Conservation (phyloP, 2,797 vertebrate species). For the Neomorphus geoffroyi region DNA sequence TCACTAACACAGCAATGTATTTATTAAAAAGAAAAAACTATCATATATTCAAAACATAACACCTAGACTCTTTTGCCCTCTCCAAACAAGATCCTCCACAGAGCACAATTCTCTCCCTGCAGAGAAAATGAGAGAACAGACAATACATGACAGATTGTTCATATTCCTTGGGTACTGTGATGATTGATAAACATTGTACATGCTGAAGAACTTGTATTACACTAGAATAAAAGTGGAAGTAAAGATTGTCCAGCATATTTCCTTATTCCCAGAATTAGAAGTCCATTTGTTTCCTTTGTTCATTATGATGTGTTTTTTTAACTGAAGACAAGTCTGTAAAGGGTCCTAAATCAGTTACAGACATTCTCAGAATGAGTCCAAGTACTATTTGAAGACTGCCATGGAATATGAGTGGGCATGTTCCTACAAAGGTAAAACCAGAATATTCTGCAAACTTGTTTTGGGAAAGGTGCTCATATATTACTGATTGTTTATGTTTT, state of each 20-base stretch:
- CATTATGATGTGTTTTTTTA: slow-evolving; percentile 35
- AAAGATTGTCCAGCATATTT: slow-evolving; percentile 32
- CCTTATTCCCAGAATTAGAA: slow-evolving; percentile 38
- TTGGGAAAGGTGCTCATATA: slow-evolving; percentile 12
- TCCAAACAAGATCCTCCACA: slow-evolving; percentile 4
- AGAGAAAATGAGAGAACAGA: slow-evolving; percentile 32
- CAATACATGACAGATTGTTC: slow-evolving; percentile 29
- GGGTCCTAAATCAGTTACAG: slow-evolving; percentile 46
- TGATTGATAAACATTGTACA: slow-evolving; percentile 49
- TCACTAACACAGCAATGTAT: background rate
- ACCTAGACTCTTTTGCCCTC: slow-evolving; percentile 3
- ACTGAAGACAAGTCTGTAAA: slow-evolving; percentile 32
- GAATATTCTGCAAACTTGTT: slow-evolving; percentile 13
- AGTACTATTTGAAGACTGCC: background rate
- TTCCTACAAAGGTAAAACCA: slow-evolving; percentile 30
- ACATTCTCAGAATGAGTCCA: background rate
- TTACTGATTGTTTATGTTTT: background rate
- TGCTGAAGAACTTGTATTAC: slow-evolving; percentile 10
- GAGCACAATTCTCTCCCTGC: background rate
- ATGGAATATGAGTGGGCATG: background rate
- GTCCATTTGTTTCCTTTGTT: slow-evolving; percentile 33
- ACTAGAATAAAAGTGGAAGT: slow-evolving; percentile 27
- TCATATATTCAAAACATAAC: slow-evolving; percentile 1
- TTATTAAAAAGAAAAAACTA: background rate
- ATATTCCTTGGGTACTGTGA: slow-evolving; percentile 6